Evolutionary conservation across 2,888 invertebrate genomes (phyloP), one percentile per base, ranked within the genome.

Genomic region (Volucella bombylans): DNA sequence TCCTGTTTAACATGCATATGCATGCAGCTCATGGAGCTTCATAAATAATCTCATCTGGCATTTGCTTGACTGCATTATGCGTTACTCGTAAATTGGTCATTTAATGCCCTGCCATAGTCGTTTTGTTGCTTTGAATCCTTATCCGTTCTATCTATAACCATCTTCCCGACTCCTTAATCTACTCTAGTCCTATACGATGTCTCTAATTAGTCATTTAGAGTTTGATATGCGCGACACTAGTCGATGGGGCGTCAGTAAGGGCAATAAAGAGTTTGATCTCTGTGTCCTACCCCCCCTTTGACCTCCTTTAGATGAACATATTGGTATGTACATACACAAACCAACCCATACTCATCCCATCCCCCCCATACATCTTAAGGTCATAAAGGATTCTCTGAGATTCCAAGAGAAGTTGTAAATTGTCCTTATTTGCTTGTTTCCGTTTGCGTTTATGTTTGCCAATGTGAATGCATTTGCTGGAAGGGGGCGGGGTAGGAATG

Each of bases 61-160:
- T 83, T 69, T 71, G 65, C 67, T 31, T 77, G 57, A 49, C 72
- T 85, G 81, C 77, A 85, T 81, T 85, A 81, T 81, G 76, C 76
- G 81, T 81, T 77, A 52, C 80, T 85, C 85, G 68, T 85, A 85
- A 85, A 85, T 81, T 85, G 85, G 85, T 81, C 85, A 85, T 85
- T 85, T 85, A 81, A 85, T 85, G 81, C 72, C 72, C 43, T 62
- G 14, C 43, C 57, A 68, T 41, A 12, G 49, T 71, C 68, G 52
- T n/a, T n/a, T 39, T 52, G 43, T 23, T 23, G 23, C 4, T 23
- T 23, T 11, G 47, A 65, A 65, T 69, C 68, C 81, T 76, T 76
- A 49, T 59, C 57, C 31, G 2, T 23, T 2, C 4, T 23, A 23
- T 23, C 23, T 3, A 0, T 23, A 3, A 4, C 23, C 23, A 23